Percentiles rank a stretch among this genome's conserved stretches.
Conservation (phyloP, 2,888 invertebrate genomes). For the Cremastinae sp. region DNA sequence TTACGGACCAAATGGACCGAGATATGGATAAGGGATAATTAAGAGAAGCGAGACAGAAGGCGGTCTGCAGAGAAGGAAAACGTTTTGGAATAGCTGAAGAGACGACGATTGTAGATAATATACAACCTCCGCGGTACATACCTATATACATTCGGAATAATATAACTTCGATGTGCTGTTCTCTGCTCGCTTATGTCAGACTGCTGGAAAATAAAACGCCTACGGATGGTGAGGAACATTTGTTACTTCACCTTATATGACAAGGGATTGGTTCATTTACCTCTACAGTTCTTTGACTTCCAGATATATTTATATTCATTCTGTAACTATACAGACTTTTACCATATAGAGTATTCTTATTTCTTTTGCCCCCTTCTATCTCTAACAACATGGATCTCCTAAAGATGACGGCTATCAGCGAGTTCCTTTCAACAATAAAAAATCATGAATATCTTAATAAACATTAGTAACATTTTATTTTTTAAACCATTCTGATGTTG, state of each 20-base stretch:
- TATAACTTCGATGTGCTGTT: constrained; percentile 10
- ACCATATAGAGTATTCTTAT: constrained; percentile 49
- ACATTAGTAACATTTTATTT: constrained; percentile 14
- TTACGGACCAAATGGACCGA: constrained; percentile 79
- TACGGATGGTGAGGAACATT: constrained; percentile 75
- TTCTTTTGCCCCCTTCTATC: constrained; percentile 37
- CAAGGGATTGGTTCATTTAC: constrained; percentile 60
- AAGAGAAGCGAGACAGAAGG: constrained; percentile 75
- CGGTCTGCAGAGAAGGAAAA: constrained; percentile 57
- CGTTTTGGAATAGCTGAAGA: constrained; percentile 40
- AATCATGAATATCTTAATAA: constrained; percentile 30
- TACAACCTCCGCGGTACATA: background rate
- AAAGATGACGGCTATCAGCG: constrained; percentile 30
- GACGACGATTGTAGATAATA: constrained; percentile 34
- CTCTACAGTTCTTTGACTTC: constrained; percentile 46
- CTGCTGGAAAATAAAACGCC: constrained; percentile 56
- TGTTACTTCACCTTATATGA: constrained; percentile 76
- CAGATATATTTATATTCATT: background rate
- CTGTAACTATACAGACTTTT: constrained; percentile 52
- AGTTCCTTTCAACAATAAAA: constrained; percentile 19
- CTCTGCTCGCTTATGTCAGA: constrained; percentile 58
- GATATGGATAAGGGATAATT: constrained; percentile 80
- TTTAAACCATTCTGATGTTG: background rate
- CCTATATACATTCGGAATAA: background rate
- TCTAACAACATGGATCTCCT: constrained; percentile 47